Evolutionary conservation across 1,140 invertebrate genomes (phyloP).

Genomic region (Paraescarpia echinospica): DNA sequence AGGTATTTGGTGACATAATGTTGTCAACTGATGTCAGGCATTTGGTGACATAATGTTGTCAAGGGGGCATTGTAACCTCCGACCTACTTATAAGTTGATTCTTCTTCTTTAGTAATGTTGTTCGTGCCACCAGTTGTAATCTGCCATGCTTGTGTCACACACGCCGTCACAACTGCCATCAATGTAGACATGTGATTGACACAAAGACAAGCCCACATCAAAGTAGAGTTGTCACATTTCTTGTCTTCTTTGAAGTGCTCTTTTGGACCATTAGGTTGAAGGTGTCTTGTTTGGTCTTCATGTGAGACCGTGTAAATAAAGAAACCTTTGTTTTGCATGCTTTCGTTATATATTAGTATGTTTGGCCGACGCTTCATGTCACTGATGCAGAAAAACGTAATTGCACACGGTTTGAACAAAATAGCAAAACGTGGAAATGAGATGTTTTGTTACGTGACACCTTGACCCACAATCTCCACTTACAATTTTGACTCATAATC

Average conservation of each 20-base stretch:
- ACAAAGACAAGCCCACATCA: too few relatives aligned
- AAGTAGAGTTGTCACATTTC: background rate
- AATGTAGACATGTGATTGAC: background rate
- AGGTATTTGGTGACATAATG: too few relatives aligned
- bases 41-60: too few relatives aligned
- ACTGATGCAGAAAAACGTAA: background rate
- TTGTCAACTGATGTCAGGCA: too few relatives aligned
- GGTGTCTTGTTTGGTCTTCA: background rate
- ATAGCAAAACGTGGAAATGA: too few relatives aligned
- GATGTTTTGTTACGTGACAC: too few relatives aligned
- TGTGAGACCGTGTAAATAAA: background rate
- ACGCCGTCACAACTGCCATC: background rate
- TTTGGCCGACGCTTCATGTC: background rate
- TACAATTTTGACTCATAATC: too few relatives aligned
- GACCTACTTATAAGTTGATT: too few relatives aligned
- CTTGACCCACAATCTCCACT: too few relatives aligned
- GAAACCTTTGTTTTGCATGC: background rate
- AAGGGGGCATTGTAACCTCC: too few relatives aligned
- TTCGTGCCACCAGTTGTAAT: background rate
- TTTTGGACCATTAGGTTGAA: background rate
- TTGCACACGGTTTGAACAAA: too few relatives aligned
- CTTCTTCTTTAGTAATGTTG: too few relatives aligned
- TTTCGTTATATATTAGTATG: background rate
- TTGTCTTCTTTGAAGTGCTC: background rate
- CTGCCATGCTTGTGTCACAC: background rate